These are phyloP conservation scores for Lampropteryx suffumata DNA, from an alignment of 2,888 invertebrate genomes.

Conservation along the genomic window DNA sequence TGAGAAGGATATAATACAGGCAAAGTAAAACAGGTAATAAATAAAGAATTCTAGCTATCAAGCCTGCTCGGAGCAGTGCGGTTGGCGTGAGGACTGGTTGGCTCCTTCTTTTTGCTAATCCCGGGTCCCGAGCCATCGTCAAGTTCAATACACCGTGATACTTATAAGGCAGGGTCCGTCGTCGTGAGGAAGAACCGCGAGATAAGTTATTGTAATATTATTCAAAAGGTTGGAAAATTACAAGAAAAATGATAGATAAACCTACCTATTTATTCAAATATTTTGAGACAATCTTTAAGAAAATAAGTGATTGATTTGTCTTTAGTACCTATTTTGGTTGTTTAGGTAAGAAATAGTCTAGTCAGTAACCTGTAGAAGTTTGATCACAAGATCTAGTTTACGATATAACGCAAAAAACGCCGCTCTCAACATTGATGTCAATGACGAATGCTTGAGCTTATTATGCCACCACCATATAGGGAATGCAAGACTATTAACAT, in stretches of 20 bases:
- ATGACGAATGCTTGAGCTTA: constrained; percentile 35
- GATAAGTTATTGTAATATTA: constrained; percentile 1
- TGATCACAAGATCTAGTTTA: constrained; percentile 21
- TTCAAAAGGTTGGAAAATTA: neutral
- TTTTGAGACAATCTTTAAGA: no score
- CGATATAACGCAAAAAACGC: constrained; percentile 21
- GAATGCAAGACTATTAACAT: constrained; percentile 42
- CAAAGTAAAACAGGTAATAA: constrained; percentile 49
- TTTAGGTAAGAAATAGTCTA: no score
- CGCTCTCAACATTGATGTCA: constrained; percentile 45
- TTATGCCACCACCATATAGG: constrained; percentile 39
- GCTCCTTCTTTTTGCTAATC: constrained; percentile 59
- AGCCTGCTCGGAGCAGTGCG: constrained; percentile 42
- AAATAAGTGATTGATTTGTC: no score
- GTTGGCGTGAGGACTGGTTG: constrained; percentile 56
- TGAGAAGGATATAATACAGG: constrained; percentile 21
- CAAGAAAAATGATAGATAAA: no score
- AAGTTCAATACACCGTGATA: constrained; percentile 51
- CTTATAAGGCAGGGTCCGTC: constrained; percentile 21
- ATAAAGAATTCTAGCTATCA: constrained; percentile 56
- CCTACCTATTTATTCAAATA: no score
- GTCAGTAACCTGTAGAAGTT: neutral
- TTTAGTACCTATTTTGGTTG: no score
- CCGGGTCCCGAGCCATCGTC: constrained; percentile 48
- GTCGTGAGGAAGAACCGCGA: constrained; percentile 29